phyloP scores from a whole-genome alignment of 2,113 vertebrate genomes.

The Oenanthe melanoleuca region DNA sequence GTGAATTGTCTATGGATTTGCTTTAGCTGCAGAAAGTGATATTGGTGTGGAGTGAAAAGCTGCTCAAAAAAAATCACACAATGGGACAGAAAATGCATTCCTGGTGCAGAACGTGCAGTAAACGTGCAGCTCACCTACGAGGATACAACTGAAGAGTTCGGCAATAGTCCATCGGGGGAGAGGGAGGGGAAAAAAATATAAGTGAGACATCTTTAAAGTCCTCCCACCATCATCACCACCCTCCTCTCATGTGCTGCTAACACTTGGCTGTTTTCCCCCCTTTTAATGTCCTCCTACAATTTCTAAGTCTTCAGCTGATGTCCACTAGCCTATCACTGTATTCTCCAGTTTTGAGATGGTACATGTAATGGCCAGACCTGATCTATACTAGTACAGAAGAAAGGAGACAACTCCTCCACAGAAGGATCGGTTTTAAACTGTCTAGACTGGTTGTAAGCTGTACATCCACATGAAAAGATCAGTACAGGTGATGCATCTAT shows the following conservation, averaged over 20 bases:
- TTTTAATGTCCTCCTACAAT: neutral
- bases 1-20: conserved; percentile 71
- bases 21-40: conserved; percentile 77
- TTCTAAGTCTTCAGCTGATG: neutral
- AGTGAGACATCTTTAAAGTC: conserved; percentile 69
- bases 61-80: conserved; percentile 77
- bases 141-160: conserved; percentile 74
- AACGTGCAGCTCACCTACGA: conserved; percentile 84
- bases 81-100: conserved; percentile 80
- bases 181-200: conserved; percentile 75
- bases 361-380: neutral
- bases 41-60: conserved; percentile 80
- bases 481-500: neutral
- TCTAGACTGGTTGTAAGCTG: neutral
- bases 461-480: neutral
- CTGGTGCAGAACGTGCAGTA: conserved; percentile 82
- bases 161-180: conserved; percentile 77
- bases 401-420: neutral
- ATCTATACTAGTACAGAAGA: neutral
- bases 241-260: conserved; percentile 29
- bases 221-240: conserved; percentile 59
- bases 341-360: neutral
- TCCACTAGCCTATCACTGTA: neutral
- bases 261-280: neutral
- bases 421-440: neutral